phyloP scores from a whole-genome alignment of 2,888 invertebrate genomes.

The Minunthozetes semirufus region DNA sequence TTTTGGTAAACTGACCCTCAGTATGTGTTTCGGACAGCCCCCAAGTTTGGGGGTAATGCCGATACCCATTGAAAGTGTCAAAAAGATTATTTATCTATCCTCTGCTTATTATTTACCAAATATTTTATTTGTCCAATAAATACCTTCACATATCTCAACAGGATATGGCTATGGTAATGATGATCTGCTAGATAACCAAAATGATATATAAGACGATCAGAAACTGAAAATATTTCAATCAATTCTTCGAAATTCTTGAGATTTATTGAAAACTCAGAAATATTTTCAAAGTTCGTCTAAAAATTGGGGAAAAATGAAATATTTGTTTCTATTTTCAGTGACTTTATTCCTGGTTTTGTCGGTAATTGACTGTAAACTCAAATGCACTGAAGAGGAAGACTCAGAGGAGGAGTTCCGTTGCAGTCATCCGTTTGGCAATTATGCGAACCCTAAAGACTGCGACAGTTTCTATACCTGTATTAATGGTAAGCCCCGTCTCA shows the following conservation, averaged over 20 bases:
- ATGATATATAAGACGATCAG: neutral
- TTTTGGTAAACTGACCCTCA: too few species aligned
- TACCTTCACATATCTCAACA: neutral
- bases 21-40: too few species aligned
- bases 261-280: neutral
- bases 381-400: neutral
- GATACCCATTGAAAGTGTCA: too few species aligned
- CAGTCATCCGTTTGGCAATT: neutral
- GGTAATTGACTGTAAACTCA: neutral
- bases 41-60: too few species aligned
- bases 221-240: neutral
- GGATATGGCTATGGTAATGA: neutral
- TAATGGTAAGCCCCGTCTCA: neutral
- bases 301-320: neutral
- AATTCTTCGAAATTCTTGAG: neutral
- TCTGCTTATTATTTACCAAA: neutral
- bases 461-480: constrained; percentile 1
- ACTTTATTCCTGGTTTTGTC: neutral
- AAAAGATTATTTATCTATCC: too few species aligned
- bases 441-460: neutral
- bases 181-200: neutral
- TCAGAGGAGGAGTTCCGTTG: neutral
- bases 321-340: neutral
- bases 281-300: neutral
- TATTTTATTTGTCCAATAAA: constrained; percentile 3